Base-by-base conservation (phyloP, 2,113 vertebrate species). In the Sisor rabdophorus region DNA sequence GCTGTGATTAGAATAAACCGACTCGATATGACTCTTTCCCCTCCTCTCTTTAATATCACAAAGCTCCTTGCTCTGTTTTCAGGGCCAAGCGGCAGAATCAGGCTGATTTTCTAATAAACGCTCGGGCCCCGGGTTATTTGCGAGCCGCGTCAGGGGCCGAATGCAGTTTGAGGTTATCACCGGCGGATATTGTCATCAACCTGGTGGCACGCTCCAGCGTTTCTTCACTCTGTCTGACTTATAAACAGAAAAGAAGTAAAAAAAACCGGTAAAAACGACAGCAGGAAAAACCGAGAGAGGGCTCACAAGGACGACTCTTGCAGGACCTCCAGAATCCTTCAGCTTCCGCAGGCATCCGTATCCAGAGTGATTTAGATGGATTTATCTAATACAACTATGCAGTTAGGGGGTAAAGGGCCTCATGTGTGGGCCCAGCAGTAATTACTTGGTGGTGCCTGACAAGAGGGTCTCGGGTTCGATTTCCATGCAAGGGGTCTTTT, bases 81-180 rank as follows among this genome's bases (percentile, higher is more conserved):
- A 52, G 19, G 76, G 72, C 82, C 30, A 47, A 65, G 80, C 61
- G 77, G 80, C 82, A 77, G 58, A 44, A 75, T 80, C 77, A 54
- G 71, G 52, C 80, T 89, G 90, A 91, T 89, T 91, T 91, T 91
- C 89, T 89, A 90, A 92, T 92, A 92, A 92, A 89, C 82, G 88
- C 67, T 10, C 55, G 22, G 84, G 87, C 86, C 88, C 81, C 79
- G 73, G 86, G 91, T 91, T 87, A 92, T 26, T 87, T 87, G 84
- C 79, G 87, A 63, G 81, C 79, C 84, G 87, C 80, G 80, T 64
- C 71, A 84, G 70, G 81, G 85, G 81, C 75, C 69, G 71, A 81
- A 83, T 81, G 79, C 67, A 74, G 81, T 86, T 83, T 80, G 67
- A 80, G 83, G 60, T 85, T 81, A 85, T 82, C 82, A 74, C 76